phyloP scores from a whole-genome alignment of 2,888 invertebrate species.

The Lasioglossum zephyrum region DNA sequence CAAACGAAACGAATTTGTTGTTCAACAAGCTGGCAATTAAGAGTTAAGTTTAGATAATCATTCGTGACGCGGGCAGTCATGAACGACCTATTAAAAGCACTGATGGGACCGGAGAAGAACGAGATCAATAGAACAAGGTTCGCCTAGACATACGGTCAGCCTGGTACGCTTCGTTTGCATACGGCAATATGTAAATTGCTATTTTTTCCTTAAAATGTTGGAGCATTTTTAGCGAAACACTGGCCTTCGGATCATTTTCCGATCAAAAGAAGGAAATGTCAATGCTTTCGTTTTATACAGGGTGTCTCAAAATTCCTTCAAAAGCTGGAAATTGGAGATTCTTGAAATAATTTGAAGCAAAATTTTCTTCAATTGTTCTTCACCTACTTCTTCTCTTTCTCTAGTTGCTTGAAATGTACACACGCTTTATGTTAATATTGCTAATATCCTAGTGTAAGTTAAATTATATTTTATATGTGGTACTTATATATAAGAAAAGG shows the following conservation, averaged over 20 bases:
- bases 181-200: background rate
- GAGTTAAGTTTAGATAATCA: background rate
- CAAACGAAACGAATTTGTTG: slow-evolving; percentile 2
- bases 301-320: no score
- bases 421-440: no score
- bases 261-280: no score
- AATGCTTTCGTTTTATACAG: background rate
- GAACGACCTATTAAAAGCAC: slow-evolving; percentile 21
- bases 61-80: background rate
- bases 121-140: slow-evolving; percentile 6
- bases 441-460: no score
- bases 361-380: no score
- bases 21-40: background rate
- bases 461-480: no score
- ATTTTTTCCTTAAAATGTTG: background rate
- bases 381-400: no score
- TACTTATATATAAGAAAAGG: no score
- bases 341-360: no score
- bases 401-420: no score
- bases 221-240: background rate
- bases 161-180: background rate
- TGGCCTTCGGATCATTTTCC: no score
- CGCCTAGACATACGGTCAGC: background rate
- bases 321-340: no score
- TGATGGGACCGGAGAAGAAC: slow-evolving; percentile 4